Base-by-base conservation (phyloP, 2,113 vertebrate genomes). In the Melanerpes aurifrons region DNA sequence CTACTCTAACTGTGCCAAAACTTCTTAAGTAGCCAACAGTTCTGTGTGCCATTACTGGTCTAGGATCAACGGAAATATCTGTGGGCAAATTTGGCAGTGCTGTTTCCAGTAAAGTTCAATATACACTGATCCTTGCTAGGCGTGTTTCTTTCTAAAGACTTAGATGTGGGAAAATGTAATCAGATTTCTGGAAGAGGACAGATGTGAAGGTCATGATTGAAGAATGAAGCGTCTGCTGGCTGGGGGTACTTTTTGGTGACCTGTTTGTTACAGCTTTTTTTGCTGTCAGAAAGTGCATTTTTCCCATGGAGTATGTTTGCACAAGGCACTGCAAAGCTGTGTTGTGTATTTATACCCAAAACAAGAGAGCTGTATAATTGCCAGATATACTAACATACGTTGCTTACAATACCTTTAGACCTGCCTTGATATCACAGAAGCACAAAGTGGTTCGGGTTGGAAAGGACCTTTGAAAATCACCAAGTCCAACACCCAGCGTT, bases 1-100 rank as follows among this genome's bases (percentile, higher is more conserved):
- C 99, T 62, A 98, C 98, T 69, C 97, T 99, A 96, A 98, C 98
- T 11, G 98, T 99, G 78, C 98, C 98, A 48, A 99, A 99, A 97
- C 98, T 99, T 76, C 98, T 99, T 4, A 99, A 99, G 97, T 99
- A 98, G 97, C 54, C 35, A 40, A 72, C 16, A 69, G 0, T 22
- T 50, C 56, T 31, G 22, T 75, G 35, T 83, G 58, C 32, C 18
- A 29, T 64, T 74, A 67, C 84, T 69, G 21, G 26, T 83, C 50
- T 89, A 77, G 73, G 71, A 72, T 94, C 64, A 40, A 79, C 15
- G 32, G 66, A 91, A 85, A 59, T 68, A 17, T 26, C 67, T 40
- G 90, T 91, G 71, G 82, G 69, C 47, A 86, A 83, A 90, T 83
- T 58, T 93, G 88, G 66, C 56, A 73, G 2, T 74, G 50, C 29